phyloP scores from a whole-genome alignment of 2,797 vertebrate species.

The Gymnothorax javanicus region DNA sequence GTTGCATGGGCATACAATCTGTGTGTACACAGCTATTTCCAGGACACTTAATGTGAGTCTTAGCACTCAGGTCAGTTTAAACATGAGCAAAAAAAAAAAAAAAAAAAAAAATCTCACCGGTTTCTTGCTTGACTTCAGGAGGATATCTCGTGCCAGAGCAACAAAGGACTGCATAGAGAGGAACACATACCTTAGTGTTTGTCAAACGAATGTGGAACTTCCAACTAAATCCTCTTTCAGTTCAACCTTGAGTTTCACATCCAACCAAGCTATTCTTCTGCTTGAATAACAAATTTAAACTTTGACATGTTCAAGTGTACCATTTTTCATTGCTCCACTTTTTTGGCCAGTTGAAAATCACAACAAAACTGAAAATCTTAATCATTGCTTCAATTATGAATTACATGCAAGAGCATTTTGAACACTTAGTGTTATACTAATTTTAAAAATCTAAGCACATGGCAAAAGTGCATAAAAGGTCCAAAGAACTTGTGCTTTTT shows the following conservation, averaged over 20 bases:
- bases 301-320: background rate
- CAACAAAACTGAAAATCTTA: background rate
- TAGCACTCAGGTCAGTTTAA: background rate
- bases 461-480: no score
- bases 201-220: background rate
- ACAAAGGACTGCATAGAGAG: constrained; percentile 76
- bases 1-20: background rate
- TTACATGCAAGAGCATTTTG: background rate
- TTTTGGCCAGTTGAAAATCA: background rate
- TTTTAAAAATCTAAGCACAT: no score
- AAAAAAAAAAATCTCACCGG: constrained; percentile 62
- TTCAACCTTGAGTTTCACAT: background rate
- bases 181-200: background rate
- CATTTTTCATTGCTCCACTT: background rate
- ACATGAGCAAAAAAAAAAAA: constrained; percentile 26
- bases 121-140: constrained; percentile 79
- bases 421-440: background rate
- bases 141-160: constrained; percentile 84
- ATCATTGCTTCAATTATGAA: background rate
- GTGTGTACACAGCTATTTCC: background rate
- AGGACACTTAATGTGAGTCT: background rate
- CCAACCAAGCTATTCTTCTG: background rate
- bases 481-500: no score
- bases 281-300: constrained; percentile 6
- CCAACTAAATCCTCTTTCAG: background rate